These are phyloP conservation scores for Deladenus siricidicola DNA, from an alignment of 2,888 invertebrate genomes.

Conservation along the genomic window DNA sequence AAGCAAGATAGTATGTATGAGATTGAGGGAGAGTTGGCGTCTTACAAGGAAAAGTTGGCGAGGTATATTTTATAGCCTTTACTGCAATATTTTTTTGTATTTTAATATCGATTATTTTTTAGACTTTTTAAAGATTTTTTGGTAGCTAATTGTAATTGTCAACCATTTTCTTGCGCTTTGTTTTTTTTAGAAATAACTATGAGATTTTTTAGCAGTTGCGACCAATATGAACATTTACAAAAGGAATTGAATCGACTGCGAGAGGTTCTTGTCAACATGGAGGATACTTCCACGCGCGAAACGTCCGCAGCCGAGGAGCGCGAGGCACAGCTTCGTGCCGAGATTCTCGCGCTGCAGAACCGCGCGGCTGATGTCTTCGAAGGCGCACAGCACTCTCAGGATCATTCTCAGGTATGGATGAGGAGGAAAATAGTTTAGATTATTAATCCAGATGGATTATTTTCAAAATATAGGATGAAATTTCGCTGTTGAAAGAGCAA, in stretches of 20 bases:
- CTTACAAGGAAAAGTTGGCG: too few species aligned
- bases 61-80: too few species aligned
- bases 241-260: constrained; percentile 75
- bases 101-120: too few species aligned
- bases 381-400: constrained; percentile 20
- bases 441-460: too few species aligned
- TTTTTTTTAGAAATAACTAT: too few species aligned
- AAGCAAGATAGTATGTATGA: too few species aligned
- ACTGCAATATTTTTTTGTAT: too few species aligned
- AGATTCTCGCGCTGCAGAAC: constrained; percentile 65
- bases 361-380: constrained; percentile 18
- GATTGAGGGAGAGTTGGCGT: too few species aligned
- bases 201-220: constrained; percentile 15
- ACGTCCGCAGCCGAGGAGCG: constrained; percentile 65
- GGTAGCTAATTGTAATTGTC: too few species aligned
- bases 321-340: constrained; percentile 68
- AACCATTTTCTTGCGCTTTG: too few species aligned
- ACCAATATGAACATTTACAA: constrained; percentile 42
- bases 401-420: constrained; percentile 24
- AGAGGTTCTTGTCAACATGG: constrained; percentile 63
- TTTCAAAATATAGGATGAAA: constrained; percentile 14
- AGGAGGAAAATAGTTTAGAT: too few species aligned
- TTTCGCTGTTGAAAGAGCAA: constrained; percentile 4
- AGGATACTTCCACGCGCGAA: constrained; percentile 39
- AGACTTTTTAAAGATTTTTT: too few species aligned